Percentiles rank a stretch among this genome's conserved stretches.
Conservation (phyloP, 1,140 invertebrate genomes). For the Cydia fagiglandana region DNA sequence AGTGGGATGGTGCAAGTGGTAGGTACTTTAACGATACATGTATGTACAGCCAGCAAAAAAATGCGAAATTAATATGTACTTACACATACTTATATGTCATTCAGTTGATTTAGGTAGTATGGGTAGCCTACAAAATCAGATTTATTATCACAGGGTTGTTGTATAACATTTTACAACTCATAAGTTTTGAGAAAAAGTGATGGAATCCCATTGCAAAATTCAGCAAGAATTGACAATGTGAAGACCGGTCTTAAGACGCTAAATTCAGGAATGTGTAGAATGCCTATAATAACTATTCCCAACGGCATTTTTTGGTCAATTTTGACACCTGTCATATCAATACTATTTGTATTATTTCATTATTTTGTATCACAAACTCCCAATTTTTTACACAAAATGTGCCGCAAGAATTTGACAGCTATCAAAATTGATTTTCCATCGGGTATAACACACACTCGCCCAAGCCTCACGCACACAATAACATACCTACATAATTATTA, state of each 20-base stretch:
- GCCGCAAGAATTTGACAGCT: background rate
- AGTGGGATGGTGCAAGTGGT: too few relatives aligned
- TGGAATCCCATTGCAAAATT: too few relatives aligned
- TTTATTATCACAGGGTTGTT: too few relatives aligned
- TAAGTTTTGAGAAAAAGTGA: too few relatives aligned
- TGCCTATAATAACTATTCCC: background rate
- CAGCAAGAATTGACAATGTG: too few relatives aligned
- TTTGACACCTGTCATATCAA: background rate
- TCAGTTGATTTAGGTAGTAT: too few relatives aligned
- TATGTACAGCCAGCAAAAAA: too few relatives aligned
- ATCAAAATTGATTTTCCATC: background rate
- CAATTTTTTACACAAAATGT: background rate
- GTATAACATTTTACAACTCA: too few relatives aligned
- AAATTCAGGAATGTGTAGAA: background rate
- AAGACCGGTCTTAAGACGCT: background rate
- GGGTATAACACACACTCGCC: background rate
- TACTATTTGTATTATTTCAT: background rate
- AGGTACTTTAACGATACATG: background rate
- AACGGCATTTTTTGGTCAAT: background rate
- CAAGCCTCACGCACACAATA: slow-evolving; percentile 5
- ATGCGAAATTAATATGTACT: too few relatives aligned
- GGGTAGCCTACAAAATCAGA: too few relatives aligned
- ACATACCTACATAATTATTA: slow-evolving; percentile 31
- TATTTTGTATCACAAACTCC: background rate
- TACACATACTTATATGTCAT: too few relatives aligned